phyloP scores from a whole-genome alignment of 2,888 invertebrate genomes.

The Clepsis dumicolana region DNA sequence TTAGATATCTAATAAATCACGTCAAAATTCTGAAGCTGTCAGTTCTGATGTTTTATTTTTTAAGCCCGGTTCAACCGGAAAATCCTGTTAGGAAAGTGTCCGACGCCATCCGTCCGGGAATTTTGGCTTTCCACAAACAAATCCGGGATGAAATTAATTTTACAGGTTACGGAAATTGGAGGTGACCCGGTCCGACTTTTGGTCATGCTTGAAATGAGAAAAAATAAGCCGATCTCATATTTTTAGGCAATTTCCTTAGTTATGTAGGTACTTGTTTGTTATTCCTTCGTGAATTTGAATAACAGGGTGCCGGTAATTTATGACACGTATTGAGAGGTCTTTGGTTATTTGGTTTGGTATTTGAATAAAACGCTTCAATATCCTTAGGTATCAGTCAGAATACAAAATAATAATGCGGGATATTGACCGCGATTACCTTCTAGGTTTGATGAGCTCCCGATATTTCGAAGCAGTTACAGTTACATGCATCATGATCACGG shows the following conservation, averaged over 20 bases:
- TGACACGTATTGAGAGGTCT: no score
- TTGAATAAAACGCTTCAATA: no score
- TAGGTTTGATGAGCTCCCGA: no score
- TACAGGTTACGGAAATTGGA: slow-evolving; percentile 2
- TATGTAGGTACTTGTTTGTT: no score
- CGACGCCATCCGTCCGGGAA: slow-evolving; percentile 3
- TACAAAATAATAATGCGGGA: no score
- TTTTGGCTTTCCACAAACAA: neutral
- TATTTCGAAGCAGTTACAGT: no score
- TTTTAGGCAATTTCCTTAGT: neutral
- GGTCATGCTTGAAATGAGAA: neutral
- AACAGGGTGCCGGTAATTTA: no score
- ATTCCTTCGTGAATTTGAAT: no score
- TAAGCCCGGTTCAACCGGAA: slow-evolving; percentile 6
- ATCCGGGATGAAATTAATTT: slow-evolving; percentile 1
- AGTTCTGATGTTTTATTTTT: slow-evolving; percentile 21
- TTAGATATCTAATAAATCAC: slow-evolving; percentile 19
- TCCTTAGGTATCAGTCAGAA: no score
- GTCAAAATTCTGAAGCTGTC: slow-evolving; percentile 13
- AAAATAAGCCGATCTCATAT: neutral
- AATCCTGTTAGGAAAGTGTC: slow-evolving; percentile 38
- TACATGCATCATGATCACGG: no score
- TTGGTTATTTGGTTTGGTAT: no score
- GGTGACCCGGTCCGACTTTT: neutral
- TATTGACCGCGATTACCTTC: no score